Conservation (phyloP, 2,113 vertebrate species). For the Siphamia tubifer region DNA sequence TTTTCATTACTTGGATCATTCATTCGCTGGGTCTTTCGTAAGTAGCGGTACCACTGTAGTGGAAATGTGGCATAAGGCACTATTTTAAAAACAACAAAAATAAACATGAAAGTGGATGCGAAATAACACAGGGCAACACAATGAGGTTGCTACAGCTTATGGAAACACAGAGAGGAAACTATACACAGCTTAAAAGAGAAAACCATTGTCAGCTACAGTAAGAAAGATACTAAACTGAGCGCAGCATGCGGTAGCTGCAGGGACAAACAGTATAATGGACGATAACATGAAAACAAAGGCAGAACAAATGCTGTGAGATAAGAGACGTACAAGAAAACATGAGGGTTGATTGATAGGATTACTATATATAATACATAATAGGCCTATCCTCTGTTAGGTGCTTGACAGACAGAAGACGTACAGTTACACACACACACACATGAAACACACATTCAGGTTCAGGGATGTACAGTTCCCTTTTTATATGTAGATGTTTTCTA, state of each 20-base stretch:
- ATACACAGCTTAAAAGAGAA: too few species aligned
- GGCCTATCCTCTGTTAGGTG: neutral
- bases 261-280: conserved; percentile 1
- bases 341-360: conserved; percentile 31
- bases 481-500: neutral
- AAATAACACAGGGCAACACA: too few species aligned
- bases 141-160: too few species aligned
- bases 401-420: conserved; percentile 8
- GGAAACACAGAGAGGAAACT: too few species aligned
- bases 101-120: too few species aligned
- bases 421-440: neutral
- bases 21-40: too few species aligned
- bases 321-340: conserved; percentile 21
- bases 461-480: neutral
- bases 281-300: conserved; percentile 17
- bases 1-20: too few species aligned
- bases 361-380: conserved; percentile 34
- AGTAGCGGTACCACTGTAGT: too few species aligned
- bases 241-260: conserved; percentile 7
- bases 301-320: conserved; percentile 30
- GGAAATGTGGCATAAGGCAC: too few species aligned
- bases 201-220: neutral
- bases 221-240: neutral
- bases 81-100: too few species aligned
- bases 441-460: neutral